Percentiles rank a stretch among this genome's conserved stretches.
phyloP scores from a whole-genome alignment of 2,113 vertebrate species.

The Machaerirhynchus nigripectus region DNA sequence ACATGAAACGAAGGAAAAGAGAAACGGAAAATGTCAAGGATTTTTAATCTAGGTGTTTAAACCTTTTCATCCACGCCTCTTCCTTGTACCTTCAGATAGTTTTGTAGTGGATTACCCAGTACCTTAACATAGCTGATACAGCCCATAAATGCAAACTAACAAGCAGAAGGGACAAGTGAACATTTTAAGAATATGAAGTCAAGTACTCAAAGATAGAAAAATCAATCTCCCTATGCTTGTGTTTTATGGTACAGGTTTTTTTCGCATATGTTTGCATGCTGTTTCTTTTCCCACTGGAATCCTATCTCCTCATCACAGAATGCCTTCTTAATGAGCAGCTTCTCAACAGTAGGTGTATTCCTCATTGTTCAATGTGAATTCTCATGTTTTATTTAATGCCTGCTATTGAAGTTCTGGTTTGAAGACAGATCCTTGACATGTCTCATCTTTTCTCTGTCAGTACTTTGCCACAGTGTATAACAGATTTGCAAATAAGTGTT shows the following conservation, averaged over 20 bases:
- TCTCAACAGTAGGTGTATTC: neutral
- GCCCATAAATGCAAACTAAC: neutral
- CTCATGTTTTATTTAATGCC: slow-evolving; percentile 39
- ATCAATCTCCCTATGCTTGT: neutral
- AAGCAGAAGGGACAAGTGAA: neutral
- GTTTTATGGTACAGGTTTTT: neutral
- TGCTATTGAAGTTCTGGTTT: neutral
- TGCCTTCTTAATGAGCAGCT: slow-evolving; percentile 18
- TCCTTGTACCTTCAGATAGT: neutral
- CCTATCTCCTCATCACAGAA: neutral
- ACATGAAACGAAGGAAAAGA: neutral
- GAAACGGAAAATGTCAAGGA: neutral
- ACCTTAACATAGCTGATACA: neutral
- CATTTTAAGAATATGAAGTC: neutral
- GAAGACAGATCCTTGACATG: neutral
- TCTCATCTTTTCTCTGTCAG: neutral
- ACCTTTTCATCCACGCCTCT: neutral
- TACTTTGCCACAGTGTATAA: neutral
- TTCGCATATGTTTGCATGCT: neutral
- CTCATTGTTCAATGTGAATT: neutral
- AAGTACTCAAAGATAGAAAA: neutral
- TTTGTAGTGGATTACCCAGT: neutral
- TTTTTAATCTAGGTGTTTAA: neutral
- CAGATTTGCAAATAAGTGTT: neutral
- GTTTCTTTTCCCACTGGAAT: neutral